phyloP scores from a whole-genome alignment of 2,113 vertebrate species.

The Chaetura pelagica region DNA sequence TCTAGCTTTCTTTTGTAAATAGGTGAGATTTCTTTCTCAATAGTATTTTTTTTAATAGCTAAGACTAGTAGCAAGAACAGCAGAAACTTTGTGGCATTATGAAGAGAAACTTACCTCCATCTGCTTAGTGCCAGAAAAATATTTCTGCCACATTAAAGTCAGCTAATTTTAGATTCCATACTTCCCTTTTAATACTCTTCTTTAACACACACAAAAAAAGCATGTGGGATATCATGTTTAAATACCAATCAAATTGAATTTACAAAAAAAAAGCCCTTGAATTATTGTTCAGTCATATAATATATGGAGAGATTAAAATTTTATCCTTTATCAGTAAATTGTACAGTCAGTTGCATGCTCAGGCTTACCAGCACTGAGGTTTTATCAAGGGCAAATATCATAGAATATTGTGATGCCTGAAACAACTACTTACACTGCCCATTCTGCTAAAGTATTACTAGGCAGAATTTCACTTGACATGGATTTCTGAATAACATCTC shows the following conservation, averaged over 20 bases:
- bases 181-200: not conserved
- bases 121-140: not conserved
- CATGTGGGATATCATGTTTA: not conserved
- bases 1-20: not conserved
- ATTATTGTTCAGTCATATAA: not conserved
- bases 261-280: not conserved
- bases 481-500: not conserved
- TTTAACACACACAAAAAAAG: not conserved
- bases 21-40: not conserved
- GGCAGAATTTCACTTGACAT: not conserved
- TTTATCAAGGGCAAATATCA: not conserved
- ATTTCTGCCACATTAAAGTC: not conserved
- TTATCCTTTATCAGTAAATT: not conserved
- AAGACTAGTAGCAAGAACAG: not conserved
- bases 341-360: not conserved
- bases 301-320: not conserved
- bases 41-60: not conserved
- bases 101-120: conserved; percentile 29
- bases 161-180: not conserved
- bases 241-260: not conserved
- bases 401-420: not conserved
- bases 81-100: not conserved
- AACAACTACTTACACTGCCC: not conserved
- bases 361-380: not conserved
- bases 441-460: not conserved